phyloP scores from a whole-genome alignment of 2,797 vertebrate species.

The Lithobates pipiens region DNA sequence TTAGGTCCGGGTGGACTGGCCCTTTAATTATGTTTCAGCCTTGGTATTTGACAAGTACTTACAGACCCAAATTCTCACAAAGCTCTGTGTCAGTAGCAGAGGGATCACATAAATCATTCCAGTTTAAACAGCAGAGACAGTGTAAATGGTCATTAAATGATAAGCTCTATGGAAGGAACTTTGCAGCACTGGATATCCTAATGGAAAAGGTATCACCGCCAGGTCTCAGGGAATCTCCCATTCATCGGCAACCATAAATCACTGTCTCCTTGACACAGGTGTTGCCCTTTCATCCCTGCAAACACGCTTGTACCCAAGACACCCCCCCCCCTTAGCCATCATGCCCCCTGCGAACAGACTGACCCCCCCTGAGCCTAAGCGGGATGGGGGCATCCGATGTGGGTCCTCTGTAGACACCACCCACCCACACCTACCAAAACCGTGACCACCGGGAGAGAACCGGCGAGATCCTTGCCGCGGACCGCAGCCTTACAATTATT shows the following conservation, averaged over 20 bases:
- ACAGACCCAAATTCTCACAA: neutral
- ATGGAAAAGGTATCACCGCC: slow-evolving; percentile 69
- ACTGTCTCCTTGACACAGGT: slow-evolving; percentile 73
- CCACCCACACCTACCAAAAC: too few relatives aligned
- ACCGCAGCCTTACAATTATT: too few relatives aligned
- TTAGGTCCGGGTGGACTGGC: too few relatives aligned
- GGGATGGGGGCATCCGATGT: too few relatives aligned
- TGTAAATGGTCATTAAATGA: slow-evolving; percentile 7
- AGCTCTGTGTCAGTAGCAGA: neutral
- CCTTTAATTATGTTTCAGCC: too few relatives aligned
- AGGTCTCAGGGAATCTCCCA: slow-evolving; percentile 65
- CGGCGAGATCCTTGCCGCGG: too few relatives aligned
- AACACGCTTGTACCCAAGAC: slow-evolving; percentile 71
- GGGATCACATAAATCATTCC: slow-evolving; percentile 11
- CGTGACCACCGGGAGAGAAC: too few relatives aligned
- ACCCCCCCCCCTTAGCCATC: too few relatives aligned
- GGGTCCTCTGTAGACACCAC: too few relatives aligned
- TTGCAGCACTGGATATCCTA: slow-evolving; percentile 68
- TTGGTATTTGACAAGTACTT: too few relatives aligned
- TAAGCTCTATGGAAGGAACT: neutral
- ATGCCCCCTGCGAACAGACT: too few relatives aligned
- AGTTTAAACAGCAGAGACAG: neutral
- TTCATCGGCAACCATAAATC: slow-evolving; percentile 73
- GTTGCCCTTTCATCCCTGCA: slow-evolving; percentile 71
- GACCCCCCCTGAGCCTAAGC: too few relatives aligned